Percentiles rank a stretch among this genome's conserved stretches.
Evolutionary conservation across 2,888 invertebrate genomes (phyloP).

Genomic region (Malthinus seriepunctatus): DNA sequence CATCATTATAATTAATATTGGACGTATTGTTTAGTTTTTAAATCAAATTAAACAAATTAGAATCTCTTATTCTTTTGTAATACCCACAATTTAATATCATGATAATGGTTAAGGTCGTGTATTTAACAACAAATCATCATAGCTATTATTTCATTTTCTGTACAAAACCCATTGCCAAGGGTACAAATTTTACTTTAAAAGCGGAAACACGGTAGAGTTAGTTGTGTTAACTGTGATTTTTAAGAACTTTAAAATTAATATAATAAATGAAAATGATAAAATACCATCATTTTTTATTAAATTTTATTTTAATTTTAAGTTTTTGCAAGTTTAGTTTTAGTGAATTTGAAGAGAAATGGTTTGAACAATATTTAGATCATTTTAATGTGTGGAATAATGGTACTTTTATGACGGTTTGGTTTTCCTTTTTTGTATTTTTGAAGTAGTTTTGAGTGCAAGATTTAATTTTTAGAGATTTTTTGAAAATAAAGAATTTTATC

Average conservation of each 20-base stretch:
- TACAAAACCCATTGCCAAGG: background rate
- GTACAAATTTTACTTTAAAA: background rate
- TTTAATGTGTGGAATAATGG: constrained; percentile 58
- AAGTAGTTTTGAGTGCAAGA: background rate
- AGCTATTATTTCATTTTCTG: too few species aligned
- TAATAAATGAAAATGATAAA: background rate
- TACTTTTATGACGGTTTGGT: constrained; percentile 60
- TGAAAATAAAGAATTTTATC: constrained; percentile 56
- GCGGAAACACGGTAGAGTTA: constrained; percentile 9
- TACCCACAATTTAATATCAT: too few species aligned
- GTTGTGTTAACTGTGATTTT: background rate
- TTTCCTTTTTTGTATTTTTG: background rate
- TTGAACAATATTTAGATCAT: constrained; percentile 57
- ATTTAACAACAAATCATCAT: too few species aligned
- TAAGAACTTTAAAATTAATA: too few species aligned
- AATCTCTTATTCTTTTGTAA: too few species aligned
- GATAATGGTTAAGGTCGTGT: too few species aligned
- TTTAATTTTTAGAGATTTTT: constrained; percentile 56
- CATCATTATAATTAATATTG: too few species aligned
- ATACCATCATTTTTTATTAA: background rate
- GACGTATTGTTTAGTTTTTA: too few species aligned
- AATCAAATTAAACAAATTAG: too few species aligned
- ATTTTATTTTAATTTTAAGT: background rate
- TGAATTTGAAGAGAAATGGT: constrained; percentile 16
- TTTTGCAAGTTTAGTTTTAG: background rate